phyloP scores from a whole-genome alignment of 2,888 invertebrate species.

The Coleophora flavipennella region DNA sequence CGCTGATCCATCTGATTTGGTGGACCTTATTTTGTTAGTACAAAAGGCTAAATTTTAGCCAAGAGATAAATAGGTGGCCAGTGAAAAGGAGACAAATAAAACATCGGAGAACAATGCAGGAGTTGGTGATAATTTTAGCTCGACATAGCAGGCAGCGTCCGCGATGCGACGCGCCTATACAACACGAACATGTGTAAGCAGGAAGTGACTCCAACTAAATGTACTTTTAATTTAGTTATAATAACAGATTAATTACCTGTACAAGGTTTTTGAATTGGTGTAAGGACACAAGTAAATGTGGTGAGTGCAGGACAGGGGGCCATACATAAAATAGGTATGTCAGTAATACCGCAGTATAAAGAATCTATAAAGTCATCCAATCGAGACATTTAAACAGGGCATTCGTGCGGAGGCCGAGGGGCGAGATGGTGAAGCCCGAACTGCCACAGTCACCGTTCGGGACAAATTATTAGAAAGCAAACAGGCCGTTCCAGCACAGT shows the following conservation, averaged over 20 bases:
- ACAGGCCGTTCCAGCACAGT: slow-evolving; percentile 32
- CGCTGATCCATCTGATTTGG: background rate
- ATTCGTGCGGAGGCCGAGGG: too few relatives aligned
- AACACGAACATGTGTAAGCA: background rate
- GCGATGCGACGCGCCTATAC: slow-evolving; percentile 34
- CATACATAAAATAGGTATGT: too few relatives aligned
- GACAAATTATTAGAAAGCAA: too few relatives aligned
- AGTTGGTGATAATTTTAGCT: slow-evolving; percentile 68
- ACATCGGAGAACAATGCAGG: slow-evolving; percentile 66
- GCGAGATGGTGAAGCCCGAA: too few relatives aligned
- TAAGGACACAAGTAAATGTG: too few relatives aligned
- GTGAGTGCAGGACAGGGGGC: too few relatives aligned
- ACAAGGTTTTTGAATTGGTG: slow-evolving; percentile 1
- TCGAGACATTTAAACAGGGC: too few relatives aligned
- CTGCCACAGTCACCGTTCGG: too few relatives aligned
- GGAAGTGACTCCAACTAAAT: slow-evolving; percentile 2
- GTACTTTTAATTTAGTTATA: too few relatives aligned
- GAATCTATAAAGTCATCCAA: too few relatives aligned
- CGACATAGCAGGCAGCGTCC: slow-evolving; percentile 42
- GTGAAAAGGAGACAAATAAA: slow-evolving; percentile 50
- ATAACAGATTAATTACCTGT: too few relatives aligned
- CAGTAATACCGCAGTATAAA: too few relatives aligned
- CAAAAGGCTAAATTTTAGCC: background rate
- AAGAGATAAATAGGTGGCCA: background rate
- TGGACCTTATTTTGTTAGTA: background rate